phyloP scores from a whole-genome alignment of 2,113 vertebrate genomes.

The Emydura subglobosa region DNA sequence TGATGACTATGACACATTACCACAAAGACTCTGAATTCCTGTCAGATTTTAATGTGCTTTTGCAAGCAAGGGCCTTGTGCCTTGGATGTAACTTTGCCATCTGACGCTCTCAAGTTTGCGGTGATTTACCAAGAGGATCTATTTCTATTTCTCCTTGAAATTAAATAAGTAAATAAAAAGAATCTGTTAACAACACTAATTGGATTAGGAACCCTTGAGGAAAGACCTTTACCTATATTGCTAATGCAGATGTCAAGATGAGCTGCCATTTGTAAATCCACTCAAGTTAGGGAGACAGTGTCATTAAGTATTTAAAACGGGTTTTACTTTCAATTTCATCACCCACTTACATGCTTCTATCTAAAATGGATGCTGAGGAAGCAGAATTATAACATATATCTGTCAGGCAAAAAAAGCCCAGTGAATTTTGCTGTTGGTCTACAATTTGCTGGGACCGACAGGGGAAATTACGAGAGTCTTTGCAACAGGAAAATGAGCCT shows the following conservation, averaged over 20 bases:
- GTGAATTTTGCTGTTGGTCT: not conserved
- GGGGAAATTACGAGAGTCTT: not conserved
- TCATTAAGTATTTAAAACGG: not conserved
- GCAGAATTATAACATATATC: not conserved
- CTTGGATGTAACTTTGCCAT: not conserved
- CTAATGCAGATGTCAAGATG: not conserved
- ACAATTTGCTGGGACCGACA: not conserved
- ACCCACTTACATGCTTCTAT: not conserved
- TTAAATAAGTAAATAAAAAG: not conserved
- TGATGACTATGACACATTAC: not conserved
- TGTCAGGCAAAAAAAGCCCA: not conserved
- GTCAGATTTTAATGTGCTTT: not conserved
- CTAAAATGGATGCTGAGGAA: not conserved
- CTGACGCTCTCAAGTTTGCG: not conserved
- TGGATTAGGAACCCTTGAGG: not conserved
- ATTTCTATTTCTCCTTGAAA: not conserved
- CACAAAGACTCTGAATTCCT: not conserved
- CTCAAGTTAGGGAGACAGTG: not conserved
- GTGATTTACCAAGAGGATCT: not conserved
- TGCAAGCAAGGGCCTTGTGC: not conserved
- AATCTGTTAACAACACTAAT: not conserved
- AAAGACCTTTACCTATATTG: not conserved
- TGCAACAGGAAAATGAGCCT: not conserved
- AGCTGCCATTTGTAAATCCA: not conserved
- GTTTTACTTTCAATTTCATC: not conserved